These are phyloP conservation scores for Oxyruncus cristatus DNA, from an alignment of 2,113 vertebrate species.

Conservation along the genomic window DNA sequence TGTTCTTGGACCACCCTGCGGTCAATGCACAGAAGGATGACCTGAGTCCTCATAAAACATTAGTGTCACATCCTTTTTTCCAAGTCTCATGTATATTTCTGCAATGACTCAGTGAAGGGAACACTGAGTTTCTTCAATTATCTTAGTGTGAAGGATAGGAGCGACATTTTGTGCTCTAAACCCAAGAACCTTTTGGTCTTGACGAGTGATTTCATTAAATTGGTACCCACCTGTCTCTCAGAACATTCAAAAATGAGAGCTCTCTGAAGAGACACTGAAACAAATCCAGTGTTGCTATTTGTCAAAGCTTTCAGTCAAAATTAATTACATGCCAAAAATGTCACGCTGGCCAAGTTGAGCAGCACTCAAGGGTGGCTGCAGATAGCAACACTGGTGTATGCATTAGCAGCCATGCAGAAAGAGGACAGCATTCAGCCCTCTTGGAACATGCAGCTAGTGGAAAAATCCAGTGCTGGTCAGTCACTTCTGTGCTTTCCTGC, in stretches of 20 bases:
- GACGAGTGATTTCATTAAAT: neutral
- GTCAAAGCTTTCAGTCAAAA: conserved; percentile 35
- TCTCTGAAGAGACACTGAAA: neutral
- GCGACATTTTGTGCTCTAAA: neutral
- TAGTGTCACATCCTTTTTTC: neutral
- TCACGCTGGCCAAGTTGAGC: neutral
- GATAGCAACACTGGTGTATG: neutral
- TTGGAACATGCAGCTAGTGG: neutral
- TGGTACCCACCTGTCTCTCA: neutral
- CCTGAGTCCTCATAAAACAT: neutral
- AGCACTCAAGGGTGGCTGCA: neutral
- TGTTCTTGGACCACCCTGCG: neutral
- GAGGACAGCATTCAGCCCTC: neutral
- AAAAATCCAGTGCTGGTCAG: neutral
- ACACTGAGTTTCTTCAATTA: neutral
- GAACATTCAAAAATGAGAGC: neutral
- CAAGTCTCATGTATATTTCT: accelerated
- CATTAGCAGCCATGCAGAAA: neutral
- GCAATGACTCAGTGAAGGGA: neutral
- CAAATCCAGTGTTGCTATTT: conserved; percentile 1
- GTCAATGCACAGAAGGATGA: neutral
- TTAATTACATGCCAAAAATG: neutral
- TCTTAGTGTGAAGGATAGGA: neutral
- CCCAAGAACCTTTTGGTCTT: neutral
- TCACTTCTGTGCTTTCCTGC: neutral